phyloP scores from a whole-genome alignment of 1,140 invertebrate genomes.

The Ericerus pela region DNA sequence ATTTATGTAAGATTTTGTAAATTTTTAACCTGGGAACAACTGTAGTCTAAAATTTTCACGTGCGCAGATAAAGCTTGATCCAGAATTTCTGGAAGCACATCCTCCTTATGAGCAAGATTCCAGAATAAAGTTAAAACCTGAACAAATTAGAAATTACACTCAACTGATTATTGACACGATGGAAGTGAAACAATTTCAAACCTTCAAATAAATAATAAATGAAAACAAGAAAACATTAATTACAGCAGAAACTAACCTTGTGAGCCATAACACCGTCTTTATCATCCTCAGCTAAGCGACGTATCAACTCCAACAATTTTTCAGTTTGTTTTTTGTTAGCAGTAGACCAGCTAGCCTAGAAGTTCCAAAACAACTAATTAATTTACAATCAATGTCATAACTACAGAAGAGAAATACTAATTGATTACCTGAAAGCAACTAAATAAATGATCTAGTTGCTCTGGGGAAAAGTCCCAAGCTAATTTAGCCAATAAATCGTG shows the following conservation, averaged over 20 bases:
- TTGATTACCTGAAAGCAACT: constrained; percentile 89
- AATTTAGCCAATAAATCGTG: constrained; percentile 91
- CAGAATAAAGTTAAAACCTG: constrained; percentile 90
- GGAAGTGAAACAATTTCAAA: not conserved
- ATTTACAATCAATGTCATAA: too few relatives aligned
- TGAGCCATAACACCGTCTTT: constrained; percentile 98
- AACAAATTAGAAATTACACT: constrained; percentile 7
- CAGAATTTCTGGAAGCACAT: constrained; percentile 93
- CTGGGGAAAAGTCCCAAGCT: constrained; percentile 95
- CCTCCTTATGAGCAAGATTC: constrained; percentile 91
- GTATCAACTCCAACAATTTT: constrained; percentile 85
- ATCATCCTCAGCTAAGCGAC: constrained; percentile 90
- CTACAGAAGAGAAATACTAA: too few relatives aligned
- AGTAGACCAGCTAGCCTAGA: constrained; percentile 81
- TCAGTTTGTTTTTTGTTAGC: constrained; percentile 93
- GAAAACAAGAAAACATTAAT: constrained; percentile 5
- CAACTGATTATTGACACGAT: constrained; percentile 11
- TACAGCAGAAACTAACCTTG: constrained; percentile 47
- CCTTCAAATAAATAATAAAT: constrained; percentile 1
- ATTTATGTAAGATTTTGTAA: constrained; percentile 1
- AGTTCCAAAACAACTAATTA: constrained; percentile 18
- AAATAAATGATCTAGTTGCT: constrained; percentile 93
- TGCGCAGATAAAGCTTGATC: constrained; percentile 90
- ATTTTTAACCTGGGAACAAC: constrained; percentile 58
- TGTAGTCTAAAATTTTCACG: constrained; percentile 95